Evolutionary conservation across 2,113 vertebrate species (phyloP), one percentile per base, ranked within the genome.

Genomic region (Egretta garzetta): DNA sequence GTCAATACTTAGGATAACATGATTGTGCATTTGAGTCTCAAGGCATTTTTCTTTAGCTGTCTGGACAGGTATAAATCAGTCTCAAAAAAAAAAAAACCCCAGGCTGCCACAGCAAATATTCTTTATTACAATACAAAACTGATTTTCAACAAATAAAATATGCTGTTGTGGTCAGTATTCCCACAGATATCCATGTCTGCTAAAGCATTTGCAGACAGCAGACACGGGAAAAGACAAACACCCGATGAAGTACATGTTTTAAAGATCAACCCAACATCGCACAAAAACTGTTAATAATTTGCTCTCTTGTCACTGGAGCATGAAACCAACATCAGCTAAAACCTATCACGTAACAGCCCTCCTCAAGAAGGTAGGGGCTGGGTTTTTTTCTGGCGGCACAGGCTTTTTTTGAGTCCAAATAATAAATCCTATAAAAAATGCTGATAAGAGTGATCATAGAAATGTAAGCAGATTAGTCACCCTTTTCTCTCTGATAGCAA

Each of bases 111-210:
- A 86, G 85, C 74, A 93, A 92, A 95, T 95, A 79, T 62, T 76
- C 85, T 90, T 96, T 94, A 94, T 96, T 93, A 93, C 90, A 93
- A 90, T 82, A 88, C 74, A 92, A 96, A 94, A 94, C 71, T 90
- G 92, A 93, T 95, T 95, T 94, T 86, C 85, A 80, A 75, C 92
- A 90, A 96, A 93, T 95, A 94, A 92, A 95, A 96, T 53, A 81
- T 21, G 96, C 85, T 95, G 87, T 88, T 95, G 93, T 95, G 92
- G 96, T 96, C 87, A 95, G 79, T 73, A 32, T 68, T 93, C 41
- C 62, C 89, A 64, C 85, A 58, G 74, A 83, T 86, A 75, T 24
- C 52, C 28, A 21, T 39, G 71, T 63, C 90, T 85, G 76, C 70
- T 84, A n/a, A 64, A 94, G 90, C 58, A 53, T 90, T 66, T 75